These are phyloP conservation scores for Parus major DNA, from an alignment of 2,113 vertebrate genomes.

Conservation along the genomic window DNA sequence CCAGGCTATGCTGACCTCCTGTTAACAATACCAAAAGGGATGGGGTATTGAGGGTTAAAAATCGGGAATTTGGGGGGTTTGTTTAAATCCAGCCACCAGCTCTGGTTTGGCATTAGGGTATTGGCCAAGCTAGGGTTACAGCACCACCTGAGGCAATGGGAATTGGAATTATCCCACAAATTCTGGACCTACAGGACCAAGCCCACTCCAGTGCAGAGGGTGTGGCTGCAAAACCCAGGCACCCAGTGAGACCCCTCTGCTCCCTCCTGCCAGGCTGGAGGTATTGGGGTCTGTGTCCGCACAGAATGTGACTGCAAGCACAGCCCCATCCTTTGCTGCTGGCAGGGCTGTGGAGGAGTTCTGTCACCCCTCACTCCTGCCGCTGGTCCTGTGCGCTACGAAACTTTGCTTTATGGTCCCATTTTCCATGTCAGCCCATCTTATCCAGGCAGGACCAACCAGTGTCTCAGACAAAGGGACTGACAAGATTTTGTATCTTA, in stretches of 20 bases:
- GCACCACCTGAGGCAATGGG: neutral
- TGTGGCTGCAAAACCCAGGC: neutral
- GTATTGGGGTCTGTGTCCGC: neutral
- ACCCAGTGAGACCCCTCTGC: neutral
- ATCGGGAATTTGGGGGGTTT: neutral
- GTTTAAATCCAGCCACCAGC: neutral
- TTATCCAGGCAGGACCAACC: neutral
- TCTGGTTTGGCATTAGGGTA: neutral
- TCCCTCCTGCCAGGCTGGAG: constrained; percentile 27
- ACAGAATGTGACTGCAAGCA: neutral
- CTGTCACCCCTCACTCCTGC: neutral
- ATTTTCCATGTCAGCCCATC: rapidly evolving
- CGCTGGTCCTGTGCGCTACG: neutral
- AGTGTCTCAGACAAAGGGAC: rapidly evolving
- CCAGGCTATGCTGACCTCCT: neutral
- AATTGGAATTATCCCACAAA: neutral
- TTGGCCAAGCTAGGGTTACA: neutral
- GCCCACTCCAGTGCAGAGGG: neutral
- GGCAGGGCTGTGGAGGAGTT: neutral
- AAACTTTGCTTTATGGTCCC: neutral
- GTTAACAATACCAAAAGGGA: neutral
- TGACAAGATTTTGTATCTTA: neutral
- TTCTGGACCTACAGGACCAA: neutral
- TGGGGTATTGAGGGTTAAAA: neutral
- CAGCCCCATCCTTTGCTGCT: neutral